phyloP scores from a whole-genome alignment of 2,888 invertebrate species.

The Zygaena filipendulae region DNA sequence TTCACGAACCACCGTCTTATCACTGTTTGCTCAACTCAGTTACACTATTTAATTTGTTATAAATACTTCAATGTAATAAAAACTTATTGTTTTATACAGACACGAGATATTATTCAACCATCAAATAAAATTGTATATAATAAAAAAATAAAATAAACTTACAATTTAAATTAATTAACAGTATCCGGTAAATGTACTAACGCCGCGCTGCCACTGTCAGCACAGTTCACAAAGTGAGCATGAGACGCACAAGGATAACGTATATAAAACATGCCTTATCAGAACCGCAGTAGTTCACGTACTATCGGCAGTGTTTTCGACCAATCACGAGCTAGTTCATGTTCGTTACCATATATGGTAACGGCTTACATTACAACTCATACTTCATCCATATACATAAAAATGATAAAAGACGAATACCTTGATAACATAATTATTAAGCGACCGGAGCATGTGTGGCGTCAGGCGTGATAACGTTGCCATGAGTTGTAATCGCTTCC shows the following conservation, averaged over 20 bases:
- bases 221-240: conserved; percentile 52
- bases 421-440: no score
- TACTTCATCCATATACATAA: conserved; percentile 36
- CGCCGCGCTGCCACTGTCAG: conserved; percentile 46
- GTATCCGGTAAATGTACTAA: conserved; percentile 45
- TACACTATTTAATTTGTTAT: no score
- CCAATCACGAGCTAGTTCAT: conserved; percentile 73
- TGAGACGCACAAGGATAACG: conserved; percentile 54
- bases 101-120: no score
- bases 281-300: conserved; percentile 37
- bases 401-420: conserved; percentile 38
- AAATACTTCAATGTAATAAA: no score
- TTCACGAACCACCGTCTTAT: no score
- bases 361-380: conserved; percentile 40
- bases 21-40: no score
- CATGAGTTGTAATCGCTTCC: no score
- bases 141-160: conserved; percentile 1
- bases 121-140: no score
- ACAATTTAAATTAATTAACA: no score
- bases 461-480: no score
- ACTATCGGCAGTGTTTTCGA: conserved; percentile 60
- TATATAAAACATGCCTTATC: conserved; percentile 67
- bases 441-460: no score
- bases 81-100: no score
- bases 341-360: conserved; percentile 85